phyloP scores from a whole-genome alignment of 1,140 invertebrate species.

The Zaprionus davidi region DNA sequence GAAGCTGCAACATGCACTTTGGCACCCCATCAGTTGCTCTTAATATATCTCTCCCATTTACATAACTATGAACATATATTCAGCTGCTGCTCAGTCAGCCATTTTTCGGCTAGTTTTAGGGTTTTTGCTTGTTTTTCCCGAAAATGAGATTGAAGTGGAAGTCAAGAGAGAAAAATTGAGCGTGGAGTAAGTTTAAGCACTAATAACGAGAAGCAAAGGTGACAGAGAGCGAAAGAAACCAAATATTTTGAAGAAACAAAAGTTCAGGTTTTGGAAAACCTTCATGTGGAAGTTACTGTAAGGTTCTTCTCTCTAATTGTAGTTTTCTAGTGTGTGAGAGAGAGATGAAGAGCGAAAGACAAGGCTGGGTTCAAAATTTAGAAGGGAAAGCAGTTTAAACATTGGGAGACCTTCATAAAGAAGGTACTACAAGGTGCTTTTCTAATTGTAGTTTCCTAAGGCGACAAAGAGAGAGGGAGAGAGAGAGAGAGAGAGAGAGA shows the following conservation, averaged over 20 bases:
- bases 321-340: too few relatives aligned
- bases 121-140: neutral
- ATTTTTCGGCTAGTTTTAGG: neutral
- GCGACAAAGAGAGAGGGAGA: too few relatives aligned
- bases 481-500: too few relatives aligned
- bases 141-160: neutral
- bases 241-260: neutral
- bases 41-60: neutral
- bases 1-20: conserved; percentile 21
- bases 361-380: neutral
- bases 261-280: neutral
- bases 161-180: neutral
- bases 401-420: neutral
- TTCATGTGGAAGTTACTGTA: neutral
- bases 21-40: neutral
- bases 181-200: neutral
- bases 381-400: neutral
- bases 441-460: too few relatives aligned
- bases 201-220: neutral
- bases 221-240: neutral
- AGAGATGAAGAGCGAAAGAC: neutral
- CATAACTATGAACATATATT: neutral
- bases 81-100: neutral
- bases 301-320: too few relatives aligned
- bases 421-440: too few relatives aligned